These are phyloP conservation scores for Athrips mouffetella DNA, from an alignment of 2,888 invertebrate species.

Conservation along the genomic window DNA sequence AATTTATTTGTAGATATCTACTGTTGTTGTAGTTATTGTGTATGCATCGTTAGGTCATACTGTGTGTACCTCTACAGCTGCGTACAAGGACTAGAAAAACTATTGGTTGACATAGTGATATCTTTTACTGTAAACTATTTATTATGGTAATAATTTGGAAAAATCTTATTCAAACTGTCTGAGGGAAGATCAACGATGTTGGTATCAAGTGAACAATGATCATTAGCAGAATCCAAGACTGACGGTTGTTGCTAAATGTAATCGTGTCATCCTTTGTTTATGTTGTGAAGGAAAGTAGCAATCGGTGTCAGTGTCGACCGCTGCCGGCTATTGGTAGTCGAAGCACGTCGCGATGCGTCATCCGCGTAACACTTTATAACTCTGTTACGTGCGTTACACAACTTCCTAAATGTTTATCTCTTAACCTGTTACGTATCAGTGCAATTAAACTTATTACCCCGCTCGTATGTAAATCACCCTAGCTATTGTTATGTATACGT, in stretches of 20 bases:
- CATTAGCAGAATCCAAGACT: too few relatives aligned
- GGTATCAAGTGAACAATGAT: too few relatives aligned
- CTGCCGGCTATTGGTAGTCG: conserved; percentile 59
- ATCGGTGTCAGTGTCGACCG: conserved; percentile 67
- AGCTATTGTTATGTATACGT: conserved; percentile 33
- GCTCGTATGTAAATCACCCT: conserved; percentile 34
- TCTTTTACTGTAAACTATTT: too few relatives aligned
- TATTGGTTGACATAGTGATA: too few relatives aligned
- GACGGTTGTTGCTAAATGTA: conserved; percentile 18
- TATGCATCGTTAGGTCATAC: too few relatives aligned
- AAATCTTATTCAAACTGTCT: neutral
- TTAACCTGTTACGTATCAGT: conserved; percentile 26
- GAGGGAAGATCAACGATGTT: too few relatives aligned
- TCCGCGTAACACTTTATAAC: conserved; percentile 45
- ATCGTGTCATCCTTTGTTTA: conserved; percentile 56
- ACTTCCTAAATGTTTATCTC: conserved; percentile 50
- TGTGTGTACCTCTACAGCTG: too few relatives aligned
- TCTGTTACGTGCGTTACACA: conserved; percentile 56
- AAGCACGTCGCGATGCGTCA: conserved; percentile 60
- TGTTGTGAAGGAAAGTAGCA: conserved; percentile 58
- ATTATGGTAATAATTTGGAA: neutral
- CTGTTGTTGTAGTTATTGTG: conserved; percentile 28
- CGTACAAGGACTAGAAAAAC: too few relatives aligned
- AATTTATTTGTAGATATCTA: too few relatives aligned
- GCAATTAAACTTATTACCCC: conserved; percentile 14